Base-by-base conservation (phyloP, 2,797 vertebrate genomes). In the Hoplostethus atlanticus region DNA sequence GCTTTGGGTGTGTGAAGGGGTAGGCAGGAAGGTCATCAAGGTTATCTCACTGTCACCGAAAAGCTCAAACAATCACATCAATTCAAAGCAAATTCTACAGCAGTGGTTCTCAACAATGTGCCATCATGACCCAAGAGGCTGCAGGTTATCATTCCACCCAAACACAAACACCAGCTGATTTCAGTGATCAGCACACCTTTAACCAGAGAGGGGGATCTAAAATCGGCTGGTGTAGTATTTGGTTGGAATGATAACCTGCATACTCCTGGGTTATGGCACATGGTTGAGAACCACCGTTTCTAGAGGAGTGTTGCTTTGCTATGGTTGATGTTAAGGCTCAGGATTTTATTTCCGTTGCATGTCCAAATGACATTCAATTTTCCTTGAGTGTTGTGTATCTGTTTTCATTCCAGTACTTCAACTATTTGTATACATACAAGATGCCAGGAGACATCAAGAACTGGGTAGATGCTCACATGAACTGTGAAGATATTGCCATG, bases 391-490 rank as follows among this genome's bases (percentile, higher is more conserved):
- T 64, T 47, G 13, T 53, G 2, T n/a, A 12, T 71, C n/a, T 60
- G 8, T 57, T 73, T 91, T 30, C 84, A 0, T 86, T 83, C 15
- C 91, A 99, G 98, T 99, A 99, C 89, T 99, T 99, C 89, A 99
- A 99, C 92, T 99, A 99, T 81, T 93, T 99, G 82, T 99, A 99
- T 84, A 97, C 98, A 1, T 99, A 99, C 88, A 99, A 99, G 93
- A 99, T 99, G 98, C 98, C 98, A 6, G 98, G 98, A 73, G 98
- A 99, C 86, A 99, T 99, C 87, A 99, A 99, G 94, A 99, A 96
- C 69, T 99, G 98, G 98, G 98, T 99, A 76, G 98, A 99, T n/a
- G 96, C 97, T 13, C 98, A 99, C 68, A 99, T 99, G 98, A 99
- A 99, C 89, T 99, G 98, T 83, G 98, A 99, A 89, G 98, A 99